These are phyloP conservation scores for Ceratina japonica DNA, from an alignment of 1,140 invertebrate species.

Conservation along the genomic window DNA sequence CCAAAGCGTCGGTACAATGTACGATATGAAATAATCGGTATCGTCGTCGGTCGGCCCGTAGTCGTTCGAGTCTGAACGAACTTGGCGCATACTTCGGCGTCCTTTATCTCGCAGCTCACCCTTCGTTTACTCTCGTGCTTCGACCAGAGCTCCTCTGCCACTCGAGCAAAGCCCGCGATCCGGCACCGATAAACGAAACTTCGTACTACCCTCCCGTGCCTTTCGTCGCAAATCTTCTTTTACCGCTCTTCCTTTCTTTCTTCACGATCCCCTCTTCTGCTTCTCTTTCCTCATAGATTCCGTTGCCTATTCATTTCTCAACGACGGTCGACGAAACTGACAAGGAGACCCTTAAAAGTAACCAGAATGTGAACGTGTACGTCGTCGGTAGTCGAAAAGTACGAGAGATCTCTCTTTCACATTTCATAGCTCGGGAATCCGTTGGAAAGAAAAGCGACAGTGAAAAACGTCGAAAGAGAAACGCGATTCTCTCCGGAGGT, in stretches of 20 bases:
- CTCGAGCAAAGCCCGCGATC: not conserved
- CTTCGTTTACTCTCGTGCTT: slow-evolving; percentile 22
- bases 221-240: not conserved
- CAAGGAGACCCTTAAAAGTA: too few relatives aligned
- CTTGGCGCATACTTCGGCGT: not conserved
- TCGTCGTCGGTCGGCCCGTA: not conserved
- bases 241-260: too few relatives aligned
- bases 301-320: too few relatives aligned
- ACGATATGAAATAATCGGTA: not conserved
- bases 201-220: not conserved
- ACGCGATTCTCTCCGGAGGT: slow-evolving; percentile 27
- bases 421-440: not conserved
- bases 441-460: slow-evolving; percentile 37
- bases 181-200: not conserved
- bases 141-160: not conserved
- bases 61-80: not conserved
- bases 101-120: slow-evolving; percentile 8
- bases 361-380: too few relatives aligned
- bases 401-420: too few relatives aligned
- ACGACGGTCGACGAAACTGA: too few relatives aligned
- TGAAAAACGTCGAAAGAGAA: slow-evolving; percentile 36
- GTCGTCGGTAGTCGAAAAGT: too few relatives aligned
- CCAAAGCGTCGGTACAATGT: too few relatives aligned
- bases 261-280: too few relatives aligned
- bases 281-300: too few relatives aligned